Percentiles rank a stretch among this genome's conserved stretches.
Evolutionary conservation across 1,140 invertebrate genomes (phyloP).

Genomic region (Heliconius congener): DNA sequence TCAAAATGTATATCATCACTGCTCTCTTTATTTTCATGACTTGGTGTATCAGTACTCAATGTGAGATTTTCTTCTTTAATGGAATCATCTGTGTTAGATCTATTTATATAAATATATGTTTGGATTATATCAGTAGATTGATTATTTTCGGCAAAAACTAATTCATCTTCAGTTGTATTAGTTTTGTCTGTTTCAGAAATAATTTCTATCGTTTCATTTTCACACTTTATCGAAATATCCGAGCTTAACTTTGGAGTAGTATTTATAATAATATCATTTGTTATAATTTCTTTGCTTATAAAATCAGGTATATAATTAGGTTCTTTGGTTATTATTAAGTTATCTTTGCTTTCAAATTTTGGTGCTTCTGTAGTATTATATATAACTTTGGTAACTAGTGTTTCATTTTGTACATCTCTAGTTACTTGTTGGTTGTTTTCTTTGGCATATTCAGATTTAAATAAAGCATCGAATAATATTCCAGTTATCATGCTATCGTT

Average conservation of each 20-base stretch:
- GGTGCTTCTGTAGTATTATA: conserved; percentile 6
- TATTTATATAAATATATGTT: neutral
- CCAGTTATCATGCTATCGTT: conserved; percentile 43
- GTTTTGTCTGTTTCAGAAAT: neutral
- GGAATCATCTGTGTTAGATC: neutral
- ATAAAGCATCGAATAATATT: conserved; percentile 36
- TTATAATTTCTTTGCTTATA: conserved; percentile 13
- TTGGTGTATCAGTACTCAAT: neutral
- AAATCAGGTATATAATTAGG: neutral
- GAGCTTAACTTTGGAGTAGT: neutral
- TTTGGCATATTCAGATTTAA: conserved; percentile 23
- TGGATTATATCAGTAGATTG: neutral
- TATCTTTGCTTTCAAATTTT: conserved; percentile 8
- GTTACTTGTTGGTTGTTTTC: conserved; percentile 3
- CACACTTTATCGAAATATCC: neutral
- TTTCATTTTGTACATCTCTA: conserved; percentile 7
- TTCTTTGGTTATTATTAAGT: neutral
- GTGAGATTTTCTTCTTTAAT: neutral
- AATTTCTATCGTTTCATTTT: neutral
- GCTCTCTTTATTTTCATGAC: neutral
- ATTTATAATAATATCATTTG: neutral
- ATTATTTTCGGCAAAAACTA: neutral
- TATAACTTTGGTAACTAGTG: neutral
- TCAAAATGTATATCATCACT: neutral
- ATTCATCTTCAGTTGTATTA: neutral